phyloP scores from a whole-genome alignment of 2,797 vertebrate genomes.

The Hoplostethus mediterraneus region DNA sequence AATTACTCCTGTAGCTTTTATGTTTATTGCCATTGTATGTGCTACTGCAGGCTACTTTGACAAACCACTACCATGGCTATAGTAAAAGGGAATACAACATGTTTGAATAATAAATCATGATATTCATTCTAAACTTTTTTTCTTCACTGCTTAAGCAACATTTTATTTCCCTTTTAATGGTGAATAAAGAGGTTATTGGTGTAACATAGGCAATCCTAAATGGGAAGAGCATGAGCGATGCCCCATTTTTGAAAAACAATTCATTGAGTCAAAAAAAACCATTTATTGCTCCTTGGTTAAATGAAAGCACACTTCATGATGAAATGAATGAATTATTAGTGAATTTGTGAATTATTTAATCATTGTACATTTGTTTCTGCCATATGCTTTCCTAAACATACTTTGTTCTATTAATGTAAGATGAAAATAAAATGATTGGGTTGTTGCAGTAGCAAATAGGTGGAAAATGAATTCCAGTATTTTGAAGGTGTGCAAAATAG shows the following conservation, averaged over 20 bases:
- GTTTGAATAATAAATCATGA: conserved; percentile 54
- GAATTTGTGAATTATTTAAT: too few relatives aligned
- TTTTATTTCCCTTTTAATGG: conserved; percentile 72
- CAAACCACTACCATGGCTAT: conserved; percentile 17
- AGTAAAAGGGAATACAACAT: conserved; percentile 52
- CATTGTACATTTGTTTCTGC: too few relatives aligned
- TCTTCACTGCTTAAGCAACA: conserved; percentile 85
- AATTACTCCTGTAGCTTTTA: background rate
- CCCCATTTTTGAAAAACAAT: background rate
- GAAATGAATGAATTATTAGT: too few relatives aligned
- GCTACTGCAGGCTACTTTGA: conserved; percentile 21
- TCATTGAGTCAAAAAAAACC: background rate
- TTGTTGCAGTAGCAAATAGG: too few relatives aligned
- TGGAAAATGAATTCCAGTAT: too few relatives aligned
- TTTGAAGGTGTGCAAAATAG: too few relatives aligned
- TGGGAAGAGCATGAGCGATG: background rate
- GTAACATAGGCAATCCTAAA: too few relatives aligned
- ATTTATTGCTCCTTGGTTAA: background rate
- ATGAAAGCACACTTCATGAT: too few relatives aligned
- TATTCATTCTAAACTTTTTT: background rate
- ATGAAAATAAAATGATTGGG: background rate
- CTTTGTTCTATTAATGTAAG: background rate
- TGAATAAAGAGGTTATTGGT: conserved; percentile 40
- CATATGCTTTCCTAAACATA: background rate
- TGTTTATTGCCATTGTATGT: conserved; percentile 2